phyloP scores from a whole-genome alignment of 1,140 invertebrate genomes.

The Caenorhabditis remanei region DNA sequence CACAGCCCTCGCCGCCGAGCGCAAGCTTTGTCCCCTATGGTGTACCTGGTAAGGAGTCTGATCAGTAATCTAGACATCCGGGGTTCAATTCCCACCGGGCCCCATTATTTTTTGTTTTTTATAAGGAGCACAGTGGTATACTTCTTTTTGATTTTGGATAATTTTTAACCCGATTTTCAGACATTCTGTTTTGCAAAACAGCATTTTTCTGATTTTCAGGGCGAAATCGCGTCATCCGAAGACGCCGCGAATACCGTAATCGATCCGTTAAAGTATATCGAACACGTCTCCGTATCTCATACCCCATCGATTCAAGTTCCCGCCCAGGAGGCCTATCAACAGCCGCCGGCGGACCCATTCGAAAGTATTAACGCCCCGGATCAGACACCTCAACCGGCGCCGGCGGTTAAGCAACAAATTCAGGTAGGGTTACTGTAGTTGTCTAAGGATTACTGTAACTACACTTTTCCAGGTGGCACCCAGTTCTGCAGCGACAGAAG shows the following conservation, averaged over 20 bases:
- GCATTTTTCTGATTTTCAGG: no score
- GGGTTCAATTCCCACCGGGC: no score
- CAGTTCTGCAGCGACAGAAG: conserved; percentile 47
- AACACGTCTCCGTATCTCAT: conserved; percentile 28
- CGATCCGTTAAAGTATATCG: conserved; percentile 26
- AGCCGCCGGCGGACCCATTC: conserved; percentile 15
- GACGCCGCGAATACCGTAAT: conserved; percentile 5
- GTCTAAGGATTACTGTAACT: background rate
- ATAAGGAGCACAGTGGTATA: no score
- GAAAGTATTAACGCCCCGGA: background rate
- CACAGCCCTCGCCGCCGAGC: no score
- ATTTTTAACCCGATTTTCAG: background rate
- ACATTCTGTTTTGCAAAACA: no score
- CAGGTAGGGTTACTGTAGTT: background rate
- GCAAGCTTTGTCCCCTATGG: no score
- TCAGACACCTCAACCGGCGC: background rate
- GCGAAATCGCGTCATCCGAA: conserved; percentile 14
- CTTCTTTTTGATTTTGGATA: no score
- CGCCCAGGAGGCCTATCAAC: conserved; percentile 3
- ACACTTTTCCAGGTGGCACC: background rate
- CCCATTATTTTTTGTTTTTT: no score
- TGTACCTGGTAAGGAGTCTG: no score
- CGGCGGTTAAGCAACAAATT: background rate
- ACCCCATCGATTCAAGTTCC: conserved; percentile 26
- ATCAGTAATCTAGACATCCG: no score